Evolutionary conservation across 2,888 invertebrate genomes (phyloP).

Genomic region (Panorpa germanica): DNA sequence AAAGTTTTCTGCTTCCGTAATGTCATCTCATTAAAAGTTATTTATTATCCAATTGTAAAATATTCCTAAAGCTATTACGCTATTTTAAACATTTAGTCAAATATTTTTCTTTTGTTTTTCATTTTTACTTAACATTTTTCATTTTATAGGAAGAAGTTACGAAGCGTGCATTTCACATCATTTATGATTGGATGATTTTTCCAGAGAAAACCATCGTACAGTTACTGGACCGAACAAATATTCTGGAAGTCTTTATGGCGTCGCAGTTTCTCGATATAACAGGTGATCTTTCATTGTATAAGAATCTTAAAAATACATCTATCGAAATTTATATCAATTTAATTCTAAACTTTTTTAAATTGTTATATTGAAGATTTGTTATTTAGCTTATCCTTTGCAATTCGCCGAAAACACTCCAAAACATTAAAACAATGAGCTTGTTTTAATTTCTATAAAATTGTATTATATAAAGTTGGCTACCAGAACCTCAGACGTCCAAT

Average conservation of each 20-base stretch:
- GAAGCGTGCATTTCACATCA: conserved; percentile 30
- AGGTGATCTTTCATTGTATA: conserved; percentile 23
- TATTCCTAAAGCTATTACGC: too few species aligned
- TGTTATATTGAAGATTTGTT: background rate
- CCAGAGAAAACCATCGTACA: conserved; percentile 38
- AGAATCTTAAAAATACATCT: too few species aligned
- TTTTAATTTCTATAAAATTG: too few species aligned
- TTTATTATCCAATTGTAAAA: too few species aligned
- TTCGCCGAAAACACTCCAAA: background rate
- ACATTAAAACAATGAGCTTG: background rate
- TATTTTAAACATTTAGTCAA: too few species aligned
- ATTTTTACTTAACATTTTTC: background rate
- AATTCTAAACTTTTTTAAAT: too few species aligned
- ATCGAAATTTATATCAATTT: too few species aligned
- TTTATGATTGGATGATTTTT: conserved; percentile 41
- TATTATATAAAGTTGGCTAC: too few species aligned
- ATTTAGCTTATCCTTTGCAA: background rate
- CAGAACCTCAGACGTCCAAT: too few species aligned
- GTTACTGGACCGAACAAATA: conserved; percentile 40
- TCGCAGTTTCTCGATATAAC: conserved; percentile 46
- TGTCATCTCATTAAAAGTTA: too few species aligned
- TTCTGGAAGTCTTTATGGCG: conserved; percentile 44
- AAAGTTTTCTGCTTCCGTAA: too few species aligned
- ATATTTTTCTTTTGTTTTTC: too few species aligned
- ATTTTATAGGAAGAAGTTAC: conserved; percentile 23